Percentiles rank a stretch among this genome's conserved stretches.
These are phyloP conservation scores for Philaethria dido DNA, from an alignment of 2,888 invertebrate genomes.

Conservation along the genomic window DNA sequence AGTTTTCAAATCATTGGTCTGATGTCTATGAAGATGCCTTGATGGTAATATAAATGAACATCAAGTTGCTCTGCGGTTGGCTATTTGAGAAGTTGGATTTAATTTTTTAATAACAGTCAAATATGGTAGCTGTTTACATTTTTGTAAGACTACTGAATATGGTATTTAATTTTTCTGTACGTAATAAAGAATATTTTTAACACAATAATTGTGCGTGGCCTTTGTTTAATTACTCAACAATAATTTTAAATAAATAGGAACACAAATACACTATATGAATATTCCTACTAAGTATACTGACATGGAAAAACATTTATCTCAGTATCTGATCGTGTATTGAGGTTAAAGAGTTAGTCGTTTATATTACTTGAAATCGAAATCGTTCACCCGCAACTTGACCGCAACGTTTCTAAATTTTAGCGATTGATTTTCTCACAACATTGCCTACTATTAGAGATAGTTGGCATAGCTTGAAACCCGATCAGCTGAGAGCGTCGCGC, in stretches of 20 bases:
- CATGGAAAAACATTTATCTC: background rate
- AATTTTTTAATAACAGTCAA: constrained; percentile 31
- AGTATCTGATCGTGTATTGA: constrained; percentile 9
- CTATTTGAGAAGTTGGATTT: constrained; percentile 41
- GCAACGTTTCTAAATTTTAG: constrained; percentile 47
- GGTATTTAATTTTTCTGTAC: background rate
- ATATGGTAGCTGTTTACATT: constrained; percentile 23
- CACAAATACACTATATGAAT: background rate
- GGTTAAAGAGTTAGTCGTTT: constrained; percentile 34
- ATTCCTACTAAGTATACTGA: background rate
- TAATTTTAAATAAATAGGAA: background rate
- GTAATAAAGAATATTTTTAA: no score
- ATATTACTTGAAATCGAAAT: constrained; percentile 41
- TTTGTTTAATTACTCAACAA: no score
- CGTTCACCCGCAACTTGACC: constrained; percentile 44
- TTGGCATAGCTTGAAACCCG: constrained; percentile 62
- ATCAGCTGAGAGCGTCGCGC: constrained; percentile 71
- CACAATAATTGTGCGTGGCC: no score
- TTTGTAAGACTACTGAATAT: background rate
- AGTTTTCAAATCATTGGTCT: constrained; percentile 61
- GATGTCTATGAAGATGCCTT: constrained; percentile 46
- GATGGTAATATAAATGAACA: constrained; percentile 46
- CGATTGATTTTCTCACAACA: constrained; percentile 55
- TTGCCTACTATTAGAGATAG: constrained; percentile 53
- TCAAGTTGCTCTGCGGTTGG: constrained; percentile 51